phyloP scores from a whole-genome alignment of 2,113 vertebrate genomes.

The Hippocampus guttulatus region DNA sequence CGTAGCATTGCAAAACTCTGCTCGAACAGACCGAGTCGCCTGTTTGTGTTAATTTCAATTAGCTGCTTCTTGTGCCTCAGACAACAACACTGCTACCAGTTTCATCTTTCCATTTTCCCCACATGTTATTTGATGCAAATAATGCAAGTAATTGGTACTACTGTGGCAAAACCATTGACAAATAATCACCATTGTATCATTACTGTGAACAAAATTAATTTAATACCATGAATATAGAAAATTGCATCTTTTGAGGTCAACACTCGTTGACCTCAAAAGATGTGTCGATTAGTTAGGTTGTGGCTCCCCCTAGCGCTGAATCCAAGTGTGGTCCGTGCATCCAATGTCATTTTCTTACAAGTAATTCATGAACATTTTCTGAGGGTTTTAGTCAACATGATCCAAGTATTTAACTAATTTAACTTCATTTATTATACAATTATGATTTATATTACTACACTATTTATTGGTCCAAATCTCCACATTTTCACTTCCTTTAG shows the following conservation, averaged over 20 bases:
- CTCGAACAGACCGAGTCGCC: too few species aligned
- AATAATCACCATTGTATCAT: not conserved
- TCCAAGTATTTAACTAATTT: too few species aligned
- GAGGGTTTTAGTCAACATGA: not conserved
- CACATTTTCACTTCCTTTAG: too few species aligned
- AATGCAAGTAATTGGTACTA: not conserved
- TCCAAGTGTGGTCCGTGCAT: not conserved
- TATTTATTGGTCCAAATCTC: too few species aligned
- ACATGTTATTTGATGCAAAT: not conserved
- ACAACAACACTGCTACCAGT: too few species aligned
- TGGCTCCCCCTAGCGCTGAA: constrained; percentile 41
- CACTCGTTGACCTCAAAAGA: constrained; percentile 8
- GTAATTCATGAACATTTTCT: not conserved
- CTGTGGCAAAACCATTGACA: not conserved
- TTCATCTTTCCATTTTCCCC: too few species aligned
- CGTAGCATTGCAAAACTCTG: too few species aligned
- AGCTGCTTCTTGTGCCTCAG: too few species aligned
- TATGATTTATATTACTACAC: too few species aligned
- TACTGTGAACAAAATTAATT: not conserved
- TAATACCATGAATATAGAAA: not conserved
- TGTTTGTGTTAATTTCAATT: too few species aligned
- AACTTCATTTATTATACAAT: too few species aligned
- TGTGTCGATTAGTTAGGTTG: constrained; percentile 13
- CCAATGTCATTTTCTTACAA: not conserved
- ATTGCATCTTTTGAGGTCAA: too few species aligned